Percentiles rank a stretch among this genome's conserved stretches.
phyloP scores from a whole-genome alignment of 2,113 vertebrate genomes.

The Coreoperca whiteheadi region DNA sequence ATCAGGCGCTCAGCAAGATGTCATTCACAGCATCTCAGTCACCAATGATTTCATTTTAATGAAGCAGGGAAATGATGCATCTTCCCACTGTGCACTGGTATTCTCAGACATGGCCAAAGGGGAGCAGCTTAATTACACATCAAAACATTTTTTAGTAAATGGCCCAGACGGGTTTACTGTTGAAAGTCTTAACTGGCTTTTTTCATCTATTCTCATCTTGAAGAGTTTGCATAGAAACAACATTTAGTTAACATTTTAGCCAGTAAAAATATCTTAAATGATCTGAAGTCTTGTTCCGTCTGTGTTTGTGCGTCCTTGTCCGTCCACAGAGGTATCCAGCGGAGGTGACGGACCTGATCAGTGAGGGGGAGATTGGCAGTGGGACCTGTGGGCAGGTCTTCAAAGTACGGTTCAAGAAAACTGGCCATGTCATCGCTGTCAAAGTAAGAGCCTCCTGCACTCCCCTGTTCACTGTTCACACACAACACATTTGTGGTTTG shows the following conservation, averaged over 20 bases:
- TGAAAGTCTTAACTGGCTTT: not conserved
- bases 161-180: slow-evolving; percentile 1
- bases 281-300: not conserved
- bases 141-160: slow-evolving; percentile 29
- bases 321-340: slow-evolving; percentile 89
- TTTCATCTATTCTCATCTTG: not conserved
- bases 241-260: not conserved
- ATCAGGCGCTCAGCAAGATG: slow-evolving; percentile 2
- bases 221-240: not conserved
- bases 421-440: slow-evolving; percentile 91
- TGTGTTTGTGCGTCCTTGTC: not conserved
- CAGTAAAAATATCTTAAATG: not conserved
- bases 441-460: slow-evolving; percentile 84
- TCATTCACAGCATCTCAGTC: slow-evolving; percentile 30
- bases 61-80: slow-evolving; percentile 3
- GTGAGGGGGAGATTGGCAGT: slow-evolving; percentile 94
- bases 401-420: slow-evolving; percentile 95
- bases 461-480: not conserved
- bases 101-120: slow-evolving; percentile 7
- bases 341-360: slow-evolving; percentile 93
- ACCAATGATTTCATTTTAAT: slow-evolving; percentile 13
- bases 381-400: slow-evolving; percentile 97
- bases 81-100: slow-evolving; percentile 20
- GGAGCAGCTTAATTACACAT: slow-evolving; percentile 33
- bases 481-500: not conserved